phyloP scores from a whole-genome alignment of 2,797 vertebrate genomes.

The Semaprochilodus insignis region DNA sequence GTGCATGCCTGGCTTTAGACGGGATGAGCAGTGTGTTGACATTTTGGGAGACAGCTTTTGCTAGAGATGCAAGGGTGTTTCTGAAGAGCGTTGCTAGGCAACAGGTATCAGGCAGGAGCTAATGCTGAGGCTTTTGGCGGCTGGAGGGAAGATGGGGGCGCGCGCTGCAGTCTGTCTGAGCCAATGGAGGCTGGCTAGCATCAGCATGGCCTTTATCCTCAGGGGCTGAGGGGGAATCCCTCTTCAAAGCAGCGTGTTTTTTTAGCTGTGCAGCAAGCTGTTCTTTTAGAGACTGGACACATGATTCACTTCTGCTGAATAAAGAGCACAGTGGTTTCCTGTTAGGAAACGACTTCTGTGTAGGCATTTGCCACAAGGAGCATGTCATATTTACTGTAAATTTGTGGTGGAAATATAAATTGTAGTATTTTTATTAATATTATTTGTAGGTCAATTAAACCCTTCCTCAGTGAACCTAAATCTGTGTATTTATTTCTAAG shows the following conservation, averaged over 20 bases:
- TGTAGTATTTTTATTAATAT: too few relatives aligned
- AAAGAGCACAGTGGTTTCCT: background rate
- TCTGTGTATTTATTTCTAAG: too few relatives aligned
- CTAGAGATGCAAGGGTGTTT: conserved; percentile 23
- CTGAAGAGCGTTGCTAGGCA: conserved; percentile 56
- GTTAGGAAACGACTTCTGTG: background rate
- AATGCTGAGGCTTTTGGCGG: conserved; percentile 28
- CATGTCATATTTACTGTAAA: background rate
- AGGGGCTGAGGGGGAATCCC: conserved; percentile 2
- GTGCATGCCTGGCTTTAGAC: background rate
- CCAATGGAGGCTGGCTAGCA: background rate
- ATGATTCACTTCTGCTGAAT: background rate
- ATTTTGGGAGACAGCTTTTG: conserved; percentile 34
- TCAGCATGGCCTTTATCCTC: conserved; percentile 14
- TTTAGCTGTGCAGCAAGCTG: background rate
- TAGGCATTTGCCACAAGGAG: background rate
- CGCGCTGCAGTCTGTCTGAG: background rate
- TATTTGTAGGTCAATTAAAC: too few relatives aligned
- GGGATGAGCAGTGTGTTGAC: background rate
- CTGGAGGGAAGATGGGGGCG: background rate
- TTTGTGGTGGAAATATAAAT: too few relatives aligned
- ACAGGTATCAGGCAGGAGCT: conserved; percentile 44
- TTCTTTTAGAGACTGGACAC: background rate
- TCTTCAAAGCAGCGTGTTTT: background rate
- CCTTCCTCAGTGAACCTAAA: too few relatives aligned